phyloP scores from a whole-genome alignment of 2,113 vertebrate species.

The Labrus mixtus region DNA sequence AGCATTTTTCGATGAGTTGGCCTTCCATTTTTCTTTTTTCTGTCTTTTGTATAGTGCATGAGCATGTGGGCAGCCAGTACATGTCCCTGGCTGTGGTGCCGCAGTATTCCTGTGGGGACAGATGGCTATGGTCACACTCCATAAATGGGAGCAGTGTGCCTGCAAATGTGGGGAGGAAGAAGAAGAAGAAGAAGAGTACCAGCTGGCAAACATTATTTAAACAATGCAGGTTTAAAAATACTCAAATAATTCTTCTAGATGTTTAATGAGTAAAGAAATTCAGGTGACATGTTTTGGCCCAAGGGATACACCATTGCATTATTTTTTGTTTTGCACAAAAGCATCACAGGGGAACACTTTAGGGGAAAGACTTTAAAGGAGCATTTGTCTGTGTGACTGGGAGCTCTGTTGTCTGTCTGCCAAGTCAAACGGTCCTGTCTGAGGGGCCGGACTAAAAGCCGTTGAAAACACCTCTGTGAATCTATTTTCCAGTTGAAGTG shows the following conservation, averaged over 20 bases:
- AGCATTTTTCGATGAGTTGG: too few species aligned
- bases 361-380: background rate
- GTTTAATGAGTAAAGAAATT: background rate
- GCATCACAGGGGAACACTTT: background rate
- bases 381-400: background rate
- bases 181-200: background rate
- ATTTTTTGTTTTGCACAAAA: too few species aligned
- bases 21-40: too few species aligned
- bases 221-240: background rate
- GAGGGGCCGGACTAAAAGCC: background rate
- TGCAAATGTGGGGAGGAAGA: background rate
- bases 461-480: background rate
- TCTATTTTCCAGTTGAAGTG: background rate
- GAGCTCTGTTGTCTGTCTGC: background rate
- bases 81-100: background rate
- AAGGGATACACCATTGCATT: too few species aligned
- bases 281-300: background rate
- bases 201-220: background rate
- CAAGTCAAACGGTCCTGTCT: background rate
- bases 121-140: background rate
- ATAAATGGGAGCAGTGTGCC: background rate
- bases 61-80: background rate
- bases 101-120: background rate
- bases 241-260: background rate
- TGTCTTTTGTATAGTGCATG: too few species aligned